Conservation (phyloP, 1,140 invertebrate genomes). For the Apis cerana region DNA sequence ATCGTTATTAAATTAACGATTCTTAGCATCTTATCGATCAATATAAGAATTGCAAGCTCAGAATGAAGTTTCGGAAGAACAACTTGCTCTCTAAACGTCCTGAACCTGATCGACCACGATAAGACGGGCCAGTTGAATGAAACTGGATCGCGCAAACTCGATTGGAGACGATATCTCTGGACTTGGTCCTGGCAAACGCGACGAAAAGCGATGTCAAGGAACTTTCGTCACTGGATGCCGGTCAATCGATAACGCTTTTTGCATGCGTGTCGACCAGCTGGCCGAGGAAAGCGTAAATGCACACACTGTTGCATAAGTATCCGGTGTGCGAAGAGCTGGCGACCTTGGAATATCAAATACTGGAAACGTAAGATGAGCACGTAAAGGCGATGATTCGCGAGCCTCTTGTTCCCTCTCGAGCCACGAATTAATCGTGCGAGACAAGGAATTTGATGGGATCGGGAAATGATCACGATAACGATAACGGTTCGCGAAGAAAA, state of each 20-base stretch:
- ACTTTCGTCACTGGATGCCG: conserved; percentile 25
- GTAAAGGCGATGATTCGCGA: conserved; percentile 28
- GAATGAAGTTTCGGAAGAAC: too few species aligned
- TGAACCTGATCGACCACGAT: not conserved
- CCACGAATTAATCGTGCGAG: conserved; percentile 14
- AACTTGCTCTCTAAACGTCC: not conserved
- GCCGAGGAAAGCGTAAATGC: conserved; percentile 41
- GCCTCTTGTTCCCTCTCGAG: not conserved
- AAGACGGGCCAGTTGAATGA: not conserved
- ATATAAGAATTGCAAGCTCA: too few species aligned
- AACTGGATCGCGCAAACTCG: not conserved
- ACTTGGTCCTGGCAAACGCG: not conserved
- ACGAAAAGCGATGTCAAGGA: conserved; percentile 32
- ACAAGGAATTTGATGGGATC: not conserved
- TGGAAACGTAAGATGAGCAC: conserved; percentile 48
- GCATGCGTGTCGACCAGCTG: conserved; percentile 28
- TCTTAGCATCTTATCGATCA: too few species aligned
- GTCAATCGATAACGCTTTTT: conserved; percentile 44
- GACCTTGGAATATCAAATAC: conserved; percentile 55
- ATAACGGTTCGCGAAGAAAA: not conserved
- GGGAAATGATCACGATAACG: not conserved
- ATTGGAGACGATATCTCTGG: not conserved
- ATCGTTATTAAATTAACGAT: too few species aligned
- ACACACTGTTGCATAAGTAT: conserved; percentile 60
- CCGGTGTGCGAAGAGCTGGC: conserved; percentile 45